Evolutionary conservation across 2,797 vertebrate genomes (phyloP).

Genomic region (Takifugu ocellatus): DNA sequence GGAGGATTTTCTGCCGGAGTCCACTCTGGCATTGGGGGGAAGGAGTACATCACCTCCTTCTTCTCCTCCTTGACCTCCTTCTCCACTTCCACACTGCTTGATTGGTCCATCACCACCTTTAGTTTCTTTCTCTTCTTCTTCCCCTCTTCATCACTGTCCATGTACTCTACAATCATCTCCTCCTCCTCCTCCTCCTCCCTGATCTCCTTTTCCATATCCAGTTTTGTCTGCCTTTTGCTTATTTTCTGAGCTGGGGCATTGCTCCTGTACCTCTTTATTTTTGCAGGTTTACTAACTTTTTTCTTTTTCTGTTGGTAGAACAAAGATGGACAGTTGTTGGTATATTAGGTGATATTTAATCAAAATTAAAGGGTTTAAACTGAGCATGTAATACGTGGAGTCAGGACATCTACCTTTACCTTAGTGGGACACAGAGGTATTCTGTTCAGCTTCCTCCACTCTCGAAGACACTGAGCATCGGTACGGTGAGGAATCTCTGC

Average conservation of each 20-base stretch:
- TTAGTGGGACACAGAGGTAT: background rate
- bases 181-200: slow-evolving; percentile 20
- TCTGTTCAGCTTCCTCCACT: slow-evolving; percentile 73
- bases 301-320: slow-evolving; percentile 11
- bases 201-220: slow-evolving; percentile 9
- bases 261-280: background rate
- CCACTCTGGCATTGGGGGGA: slow-evolving; percentile 81
- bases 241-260: background rate
- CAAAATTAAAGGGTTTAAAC: too few species aligned
- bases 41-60: background rate
- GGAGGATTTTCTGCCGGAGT: slow-evolving; percentile 51
- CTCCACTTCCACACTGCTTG: slow-evolving; percentile 26
- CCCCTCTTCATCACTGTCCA: slow-evolving; percentile 43
- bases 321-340: background rate
- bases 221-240: background rate
- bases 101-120: slow-evolving; percentile 26
- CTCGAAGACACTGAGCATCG: slow-evolving; percentile 83
- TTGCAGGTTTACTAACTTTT: background rate
- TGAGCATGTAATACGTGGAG: background rate
- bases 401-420: slow-evolving; percentile 14
- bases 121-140: slow-evolving; percentile 24
- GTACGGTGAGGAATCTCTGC: slow-evolving; percentile 82
- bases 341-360: too few species aligned
- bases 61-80: slow-evolving; percentile 24
- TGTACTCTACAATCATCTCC: slow-evolving; percentile 24